Conservation (phyloP, 2,888 invertebrate species). For the Diarsia rubi region DNA sequence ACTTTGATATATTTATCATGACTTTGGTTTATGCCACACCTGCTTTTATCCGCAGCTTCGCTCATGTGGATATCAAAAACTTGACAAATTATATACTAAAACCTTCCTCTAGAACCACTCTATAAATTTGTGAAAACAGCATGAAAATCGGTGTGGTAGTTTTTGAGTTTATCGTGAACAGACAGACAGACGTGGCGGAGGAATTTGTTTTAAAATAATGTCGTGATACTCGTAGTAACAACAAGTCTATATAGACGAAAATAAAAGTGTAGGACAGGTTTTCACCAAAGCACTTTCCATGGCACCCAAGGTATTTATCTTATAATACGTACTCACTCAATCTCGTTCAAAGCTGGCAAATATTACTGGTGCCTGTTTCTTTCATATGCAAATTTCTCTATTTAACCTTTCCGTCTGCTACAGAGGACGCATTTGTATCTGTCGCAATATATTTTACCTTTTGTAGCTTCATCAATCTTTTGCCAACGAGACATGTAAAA, state of each 20-base stretch:
- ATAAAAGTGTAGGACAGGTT: neutral
- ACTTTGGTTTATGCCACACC: neutral
- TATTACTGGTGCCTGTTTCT: neutral
- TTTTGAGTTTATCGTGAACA: too few species aligned
- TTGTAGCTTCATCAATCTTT: constrained; percentile 57
- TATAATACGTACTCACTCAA: neutral
- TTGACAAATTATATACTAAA: too few species aligned
- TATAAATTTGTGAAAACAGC: too few species aligned
- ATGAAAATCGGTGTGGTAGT: too few species aligned
- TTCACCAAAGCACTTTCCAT: neutral
- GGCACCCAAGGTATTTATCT: too few species aligned
- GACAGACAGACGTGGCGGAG: too few species aligned
- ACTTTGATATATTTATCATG: neutral
- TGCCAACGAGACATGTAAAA: constrained; percentile 31
- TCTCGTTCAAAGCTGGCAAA: too few species aligned
- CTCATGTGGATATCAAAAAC: too few species aligned
- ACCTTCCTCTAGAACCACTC: too few species aligned
- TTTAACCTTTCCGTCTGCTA: constrained; percentile 11
- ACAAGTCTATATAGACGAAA: neutral
- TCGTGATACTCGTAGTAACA: too few species aligned
- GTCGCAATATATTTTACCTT: constrained; percentile 56
- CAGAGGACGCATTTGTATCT: constrained; percentile 48
- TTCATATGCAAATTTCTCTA: constrained; percentile 19
- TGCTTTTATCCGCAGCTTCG: too few species aligned
- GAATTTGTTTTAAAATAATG: too few species aligned